phyloP scores from a whole-genome alignment of 2,113 vertebrate species.

The Beaufortia kweichowensis region DNA sequence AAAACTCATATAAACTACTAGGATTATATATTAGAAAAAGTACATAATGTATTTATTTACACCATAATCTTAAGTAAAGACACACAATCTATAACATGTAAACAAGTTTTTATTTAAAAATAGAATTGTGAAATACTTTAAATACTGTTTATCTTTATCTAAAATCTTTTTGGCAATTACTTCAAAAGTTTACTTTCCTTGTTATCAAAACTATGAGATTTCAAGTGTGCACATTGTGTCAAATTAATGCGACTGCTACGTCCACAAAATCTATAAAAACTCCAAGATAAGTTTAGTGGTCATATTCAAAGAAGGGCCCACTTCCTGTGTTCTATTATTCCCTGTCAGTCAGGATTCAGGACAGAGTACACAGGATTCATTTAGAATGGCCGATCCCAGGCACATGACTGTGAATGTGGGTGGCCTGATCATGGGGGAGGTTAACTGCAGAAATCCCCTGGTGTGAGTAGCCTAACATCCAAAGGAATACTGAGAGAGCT shows the following conservation, averaged over 20 bases:
- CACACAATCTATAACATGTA: no score
- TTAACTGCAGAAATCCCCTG: conserved; percentile 64
- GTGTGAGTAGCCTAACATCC: conserved; percentile 61
- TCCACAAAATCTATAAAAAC: background rate
- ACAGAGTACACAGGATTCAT: conserved; percentile 51
- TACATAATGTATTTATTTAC: no score
- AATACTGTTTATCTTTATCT: no score
- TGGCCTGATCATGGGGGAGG: conserved; percentile 71
- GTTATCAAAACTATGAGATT: background rate
- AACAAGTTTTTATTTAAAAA: no score
- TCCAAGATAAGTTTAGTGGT: conserved; percentile 3
- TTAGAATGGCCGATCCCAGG: conserved; percentile 52
- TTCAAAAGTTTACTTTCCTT: background rate
- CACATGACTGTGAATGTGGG: conserved; percentile 69
- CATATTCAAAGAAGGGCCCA: conserved; percentile 4
- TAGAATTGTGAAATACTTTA: no score
- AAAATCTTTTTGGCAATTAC: no score
- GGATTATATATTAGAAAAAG: background rate
- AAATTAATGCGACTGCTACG: background rate
- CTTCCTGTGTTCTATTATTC: conserved; percentile 40
- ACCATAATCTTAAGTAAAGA: no score
- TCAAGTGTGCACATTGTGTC: background rate
- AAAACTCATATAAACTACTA: background rate
- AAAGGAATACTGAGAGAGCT: conserved; percentile 57
- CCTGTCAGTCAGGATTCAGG: conserved; percentile 41